Evolutionary conservation across 2,888 invertebrate genomes (phyloP).

Genomic region (Phortica magna): DNA sequence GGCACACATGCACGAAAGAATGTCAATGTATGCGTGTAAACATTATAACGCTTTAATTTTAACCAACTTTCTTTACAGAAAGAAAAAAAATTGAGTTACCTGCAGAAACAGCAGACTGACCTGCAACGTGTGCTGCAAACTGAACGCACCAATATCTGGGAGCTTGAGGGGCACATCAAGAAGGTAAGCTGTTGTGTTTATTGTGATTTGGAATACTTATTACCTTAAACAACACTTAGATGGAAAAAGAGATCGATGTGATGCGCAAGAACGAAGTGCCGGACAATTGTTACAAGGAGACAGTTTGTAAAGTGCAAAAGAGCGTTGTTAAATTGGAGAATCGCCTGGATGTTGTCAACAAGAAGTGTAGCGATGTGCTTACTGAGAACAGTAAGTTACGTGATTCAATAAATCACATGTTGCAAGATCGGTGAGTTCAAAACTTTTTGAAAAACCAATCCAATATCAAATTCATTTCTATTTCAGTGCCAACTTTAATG

Average conservation of each 20-base stretch:
- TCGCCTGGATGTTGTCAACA: slow-evolving; percentile 86
- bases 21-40: slow-evolving; percentile 55
- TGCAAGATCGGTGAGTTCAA: slow-evolving; percentile 84
- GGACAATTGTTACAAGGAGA: slow-evolving; percentile 78
- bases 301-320: slow-evolving; percentile 76
- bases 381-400: slow-evolving; percentile 86
- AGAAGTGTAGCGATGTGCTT: slow-evolving; percentile 86
- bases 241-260: slow-evolving; percentile 75
- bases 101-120: slow-evolving; percentile 68
- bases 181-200: slow-evolving; percentile 58
- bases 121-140: slow-evolving; percentile 64
- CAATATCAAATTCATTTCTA: background rate
- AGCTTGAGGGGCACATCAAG: slow-evolving; percentile 80
- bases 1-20: slow-evolving; percentile 75
- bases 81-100: slow-evolving; percentile 61
- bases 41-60: no score
- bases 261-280: slow-evolving; percentile 78
- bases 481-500: slow-evolving; percentile 87
- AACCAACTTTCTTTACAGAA: slow-evolving; percentile 48
- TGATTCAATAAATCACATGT: slow-evolving; percentile 88
- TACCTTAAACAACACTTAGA: slow-evolving; percentile 47
- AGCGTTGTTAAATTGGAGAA: slow-evolving; percentile 85
- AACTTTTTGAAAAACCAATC: background rate
- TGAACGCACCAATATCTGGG: slow-evolving; percentile 75
- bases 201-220: background rate